Evolutionary conservation across 2,113 vertebrate species (phyloP), one percentile per base, ranked within the genome.

Genomic region (Phrynosoma blainvillii): DNA sequence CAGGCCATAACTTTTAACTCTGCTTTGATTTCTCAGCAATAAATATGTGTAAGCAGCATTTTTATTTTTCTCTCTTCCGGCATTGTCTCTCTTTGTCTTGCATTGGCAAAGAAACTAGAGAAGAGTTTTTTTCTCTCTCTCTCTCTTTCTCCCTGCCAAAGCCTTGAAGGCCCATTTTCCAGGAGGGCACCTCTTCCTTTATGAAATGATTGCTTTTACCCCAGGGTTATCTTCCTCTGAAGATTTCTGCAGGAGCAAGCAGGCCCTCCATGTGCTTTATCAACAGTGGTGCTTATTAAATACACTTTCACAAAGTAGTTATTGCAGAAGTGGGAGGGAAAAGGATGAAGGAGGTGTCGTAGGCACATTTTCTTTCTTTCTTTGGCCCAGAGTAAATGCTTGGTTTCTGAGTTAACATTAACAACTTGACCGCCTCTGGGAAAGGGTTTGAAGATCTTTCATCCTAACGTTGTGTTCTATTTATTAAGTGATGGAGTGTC

Each of bases 191-290:
- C 21, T 36, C 8, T 77, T 70, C 47, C 87, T 88, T 82, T 84
- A 84, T 70, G 81, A 84, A 78, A 83, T 70, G 81, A 88, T 88
- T 88, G 87, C 73, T 88, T 88, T 88, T 88, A 83, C 81, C 87
- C 77, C 0, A 8, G 75, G 87, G 87, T 88, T 88, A 88, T 88
- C 87, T 88, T 62, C 70, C 73, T 83, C 73, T 36, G 79, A 84
- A 84, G 87, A 88, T 84, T 77, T 84, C n/a, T 68, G 81, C 80
- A 4, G 47, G 70, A 77, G 59, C 73, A 16, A 78, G 87, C 73
- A 70, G 9, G 73, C 14, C 11, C 56, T 59, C 6, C 8, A 23
- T 42, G 0, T 1, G 42, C 1, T 68, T 78, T 88, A 88, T 84
- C 87, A 84, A 70, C 3, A 25, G 9, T 14, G 5, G 13, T 88